A percentile compares a stretch with the other conserved stretches of the same genome.
These are phyloP conservation scores for Psilopsiagon aymara DNA, from an alignment of 2,113 vertebrate species.

Conservation along the genomic window DNA sequence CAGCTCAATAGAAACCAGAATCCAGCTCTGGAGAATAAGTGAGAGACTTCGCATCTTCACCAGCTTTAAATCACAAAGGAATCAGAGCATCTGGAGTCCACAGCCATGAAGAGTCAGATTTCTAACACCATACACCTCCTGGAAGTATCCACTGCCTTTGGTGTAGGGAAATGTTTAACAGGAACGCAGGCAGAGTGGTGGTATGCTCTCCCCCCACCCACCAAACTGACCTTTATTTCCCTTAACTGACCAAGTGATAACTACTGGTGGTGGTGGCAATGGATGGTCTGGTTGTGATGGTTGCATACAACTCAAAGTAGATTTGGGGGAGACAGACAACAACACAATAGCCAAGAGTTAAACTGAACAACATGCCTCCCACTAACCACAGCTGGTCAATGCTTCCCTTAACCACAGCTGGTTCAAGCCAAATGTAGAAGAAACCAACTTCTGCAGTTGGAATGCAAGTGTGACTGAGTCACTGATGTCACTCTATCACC, in stretches of 20 bases:
- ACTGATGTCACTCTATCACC: not conserved
- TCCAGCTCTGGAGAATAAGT: not conserved
- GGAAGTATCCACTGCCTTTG: not conserved
- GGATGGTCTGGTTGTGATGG: not conserved
- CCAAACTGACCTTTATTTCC: not conserved
- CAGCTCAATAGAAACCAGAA: not conserved
- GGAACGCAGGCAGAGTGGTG: fast-evolving
- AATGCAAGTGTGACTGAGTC: not conserved
- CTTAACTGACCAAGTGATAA: not conserved
- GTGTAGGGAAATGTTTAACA: not conserved
- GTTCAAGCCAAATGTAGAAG: not conserved
- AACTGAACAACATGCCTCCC: not conserved
- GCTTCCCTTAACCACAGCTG: not conserved
- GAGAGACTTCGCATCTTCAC: not conserved
- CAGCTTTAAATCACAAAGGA: not conserved
- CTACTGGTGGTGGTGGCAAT: not conserved
- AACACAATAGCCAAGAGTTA: not conserved
- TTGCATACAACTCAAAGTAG: not conserved
- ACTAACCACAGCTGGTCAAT: not conserved
- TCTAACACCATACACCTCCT: not conserved
- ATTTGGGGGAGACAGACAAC: not conserved
- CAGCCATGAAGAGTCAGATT: not conserved
- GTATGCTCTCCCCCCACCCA: not conserved
- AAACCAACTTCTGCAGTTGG: not conserved
- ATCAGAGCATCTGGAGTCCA: not conserved